Evolutionary conservation across 1,140 invertebrate species (phyloP).

Genomic region (Rhopalosiphum padi): DNA sequence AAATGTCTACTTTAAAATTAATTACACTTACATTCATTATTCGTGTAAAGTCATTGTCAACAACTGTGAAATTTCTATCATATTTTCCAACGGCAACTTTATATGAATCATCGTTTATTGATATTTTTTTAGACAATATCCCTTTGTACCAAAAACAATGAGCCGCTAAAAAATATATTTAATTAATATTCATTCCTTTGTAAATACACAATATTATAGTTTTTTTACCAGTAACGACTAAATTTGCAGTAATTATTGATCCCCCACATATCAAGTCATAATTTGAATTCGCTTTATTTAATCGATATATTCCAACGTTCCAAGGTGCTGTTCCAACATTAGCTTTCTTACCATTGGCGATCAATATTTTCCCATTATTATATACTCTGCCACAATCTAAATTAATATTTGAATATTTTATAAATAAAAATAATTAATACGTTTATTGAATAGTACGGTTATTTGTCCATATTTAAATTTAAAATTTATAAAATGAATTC

Average conservation of each 20-base stretch:
- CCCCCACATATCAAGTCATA: constrained; percentile 18
- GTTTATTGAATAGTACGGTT: too few relatives aligned
- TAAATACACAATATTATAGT: not conserved
- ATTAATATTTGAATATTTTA: too few relatives aligned
- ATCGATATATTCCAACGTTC: too few relatives aligned
- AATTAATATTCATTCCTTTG: not conserved
- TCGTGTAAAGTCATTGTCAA: not conserved
- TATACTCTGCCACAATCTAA: too few relatives aligned
- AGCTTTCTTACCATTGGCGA: too few relatives aligned
- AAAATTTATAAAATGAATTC: too few relatives aligned
- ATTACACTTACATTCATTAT: not conserved
- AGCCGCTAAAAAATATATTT: not conserved
- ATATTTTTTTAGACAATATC: not conserved
- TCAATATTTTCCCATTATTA: too few relatives aligned
- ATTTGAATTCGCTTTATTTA: too few relatives aligned
- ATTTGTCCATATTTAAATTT: too few relatives aligned
- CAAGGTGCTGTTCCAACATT: too few relatives aligned
- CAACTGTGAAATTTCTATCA: not conserved
- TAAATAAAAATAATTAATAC: not conserved
- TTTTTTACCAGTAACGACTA: constrained; percentile 17
- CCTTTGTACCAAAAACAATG: not conserved
- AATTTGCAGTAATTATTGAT: not conserved
- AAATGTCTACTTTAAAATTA: not conserved
- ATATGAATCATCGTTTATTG: not conserved
- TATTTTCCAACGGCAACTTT: constrained; percentile 15